Evolutionary conservation across 2,113 vertebrate genomes (phyloP), one percentile per base, ranked within the genome.

Genomic region (Zosterops borbonicus): DNA sequence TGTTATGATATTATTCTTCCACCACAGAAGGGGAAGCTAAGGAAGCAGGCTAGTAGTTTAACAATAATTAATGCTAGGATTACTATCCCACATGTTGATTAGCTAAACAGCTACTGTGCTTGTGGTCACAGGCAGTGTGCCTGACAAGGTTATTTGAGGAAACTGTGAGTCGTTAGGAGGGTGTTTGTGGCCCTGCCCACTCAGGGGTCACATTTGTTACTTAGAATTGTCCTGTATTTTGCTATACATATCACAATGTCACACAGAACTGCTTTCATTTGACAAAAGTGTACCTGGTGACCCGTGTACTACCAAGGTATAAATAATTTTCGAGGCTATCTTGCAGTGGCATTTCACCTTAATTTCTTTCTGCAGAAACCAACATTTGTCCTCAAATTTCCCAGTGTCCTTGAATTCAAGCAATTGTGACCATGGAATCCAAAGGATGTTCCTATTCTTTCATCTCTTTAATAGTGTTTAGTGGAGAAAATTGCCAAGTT

Each of bases 181-280:
- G 44, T 52, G 19, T 24, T 75, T 59, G 25, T 55, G 56, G 16
- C 42, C 1, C 28, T 87, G 21, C 33, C 21, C 8, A 3, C 9
- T 12, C 29, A 63, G 28, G 12, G 10, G 6, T 39, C 21, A 8
- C 41, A 56, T 35, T 6, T 42, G 5, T 59, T 33, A 6, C 11
- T 67, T 4, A 13, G 6, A 41, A 3, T 33, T 27, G 11, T 41
- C 52, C 37, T 31, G 17, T 60, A 11, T 68, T 90, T 89, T 42
- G 8, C 42, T 53, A 0, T 41, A 28, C 6, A 0, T 42, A 16
- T 24, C 7, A 2, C 15, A 31, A 35, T 17, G 11, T 7, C 18
- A 12, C 65, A 76, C 9, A 59, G 56, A 78, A 47, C 23, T 35
- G 11, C 21, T 75, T 74, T 29, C 5, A 3, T 47, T 78, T 78